Evolutionary conservation across 2,797 vertebrate genomes (phyloP).

Genomic region (Leuciscus waleckii): DNA sequence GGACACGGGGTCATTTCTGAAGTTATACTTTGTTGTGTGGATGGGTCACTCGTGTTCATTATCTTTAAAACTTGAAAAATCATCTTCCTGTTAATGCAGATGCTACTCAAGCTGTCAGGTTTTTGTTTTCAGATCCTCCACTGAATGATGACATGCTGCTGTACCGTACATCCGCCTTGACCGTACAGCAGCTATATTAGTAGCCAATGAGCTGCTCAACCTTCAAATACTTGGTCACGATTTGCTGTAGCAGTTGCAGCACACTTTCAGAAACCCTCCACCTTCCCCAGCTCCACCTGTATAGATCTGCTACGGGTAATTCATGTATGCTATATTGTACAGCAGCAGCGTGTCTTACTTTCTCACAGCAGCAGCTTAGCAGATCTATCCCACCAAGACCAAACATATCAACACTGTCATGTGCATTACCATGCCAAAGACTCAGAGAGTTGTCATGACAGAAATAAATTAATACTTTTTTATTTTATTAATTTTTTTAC

Average conservation of each 20-base stretch:
- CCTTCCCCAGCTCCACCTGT: neutral
- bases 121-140: neutral
- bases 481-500: too few species aligned
- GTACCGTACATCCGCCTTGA: too few species aligned
- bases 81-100: neutral
- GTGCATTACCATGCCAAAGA: neutral
- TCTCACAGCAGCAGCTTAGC: too few species aligned
- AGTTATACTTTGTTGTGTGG: neutral
- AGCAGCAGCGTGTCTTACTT: too few species aligned
- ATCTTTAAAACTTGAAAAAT: neutral
- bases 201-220: too few species aligned
- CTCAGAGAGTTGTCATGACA: neutral
- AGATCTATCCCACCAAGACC: too few species aligned
- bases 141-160: conserved; percentile 13
- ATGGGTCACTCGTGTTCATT: neutral
- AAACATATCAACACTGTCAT: neutral
- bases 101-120: neutral
- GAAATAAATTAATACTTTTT: too few species aligned
- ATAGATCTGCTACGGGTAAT: neutral
- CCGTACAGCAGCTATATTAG: too few species aligned
- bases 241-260: too few species aligned
- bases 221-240: too few species aligned
- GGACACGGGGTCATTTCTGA: neutral
- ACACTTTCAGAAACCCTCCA: too few species aligned
- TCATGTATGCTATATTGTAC: neutral